phyloP scores from a whole-genome alignment of 1,140 invertebrate species.

The Prorops nasuta region DNA sequence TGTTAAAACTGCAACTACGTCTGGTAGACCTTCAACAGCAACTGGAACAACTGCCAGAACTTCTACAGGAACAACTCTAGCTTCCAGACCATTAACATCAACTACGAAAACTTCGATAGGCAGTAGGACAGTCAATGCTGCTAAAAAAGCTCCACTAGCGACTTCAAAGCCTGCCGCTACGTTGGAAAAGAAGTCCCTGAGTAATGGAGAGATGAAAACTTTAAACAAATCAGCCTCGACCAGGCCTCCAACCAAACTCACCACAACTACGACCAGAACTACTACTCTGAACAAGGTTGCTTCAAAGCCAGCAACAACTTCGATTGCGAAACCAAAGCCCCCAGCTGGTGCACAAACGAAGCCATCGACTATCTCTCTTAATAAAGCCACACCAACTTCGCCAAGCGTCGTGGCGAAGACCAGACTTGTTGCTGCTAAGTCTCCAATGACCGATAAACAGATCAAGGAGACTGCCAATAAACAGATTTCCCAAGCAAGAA shows the following conservation, averaged over 20 bases:
- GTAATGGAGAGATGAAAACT: background rate
- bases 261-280: conserved; percentile 4
- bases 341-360: too few relatives aligned
- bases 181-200: background rate
- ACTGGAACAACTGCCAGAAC: conserved; percentile 13
- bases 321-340: too few relatives aligned
- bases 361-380: too few relatives aligned
- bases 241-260: background rate
- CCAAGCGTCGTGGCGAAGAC: too few relatives aligned
- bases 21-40: too few relatives aligned
- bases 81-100: conserved; percentile 27
- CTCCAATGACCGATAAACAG: conserved; percentile 58
- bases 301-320: too few relatives aligned
- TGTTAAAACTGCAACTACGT: too few relatives aligned
- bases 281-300: too few relatives aligned
- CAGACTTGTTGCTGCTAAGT: conserved; percentile 25
- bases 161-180: background rate
- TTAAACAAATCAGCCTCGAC: background rate
- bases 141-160: too few relatives aligned
- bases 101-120: conserved; percentile 19
- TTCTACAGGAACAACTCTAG: too few relatives aligned
- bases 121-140: conserved; percentile 7
- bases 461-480: conserved; percentile 63
- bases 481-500: conserved; percentile 56
- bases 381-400: too few relatives aligned